phyloP scores from a whole-genome alignment of 53 echinoderm and acorn worm species.

The Paelopatides confundens region DNA sequence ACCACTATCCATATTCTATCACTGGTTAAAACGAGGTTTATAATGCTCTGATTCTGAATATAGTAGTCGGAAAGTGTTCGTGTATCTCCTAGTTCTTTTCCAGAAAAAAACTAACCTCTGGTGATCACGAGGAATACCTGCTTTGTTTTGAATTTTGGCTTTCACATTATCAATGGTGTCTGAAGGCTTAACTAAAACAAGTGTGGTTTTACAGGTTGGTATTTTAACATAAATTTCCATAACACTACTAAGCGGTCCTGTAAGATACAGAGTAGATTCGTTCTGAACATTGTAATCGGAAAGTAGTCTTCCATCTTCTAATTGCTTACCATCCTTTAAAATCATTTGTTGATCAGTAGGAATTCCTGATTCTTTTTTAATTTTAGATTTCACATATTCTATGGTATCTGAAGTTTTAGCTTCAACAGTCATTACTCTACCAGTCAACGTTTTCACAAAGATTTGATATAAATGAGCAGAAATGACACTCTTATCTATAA shows the following conservation, averaged over 20 bases:
- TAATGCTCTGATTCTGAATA: conserved; percentile 53
- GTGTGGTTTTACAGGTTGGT: background rate
- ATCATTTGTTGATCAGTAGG: conserved; percentile 33
- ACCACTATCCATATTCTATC: no score
- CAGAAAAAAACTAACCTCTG: background rate
- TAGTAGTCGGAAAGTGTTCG: background rate
- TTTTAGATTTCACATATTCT: conserved; percentile 88
- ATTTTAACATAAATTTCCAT: background rate
- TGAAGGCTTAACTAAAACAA: background rate
- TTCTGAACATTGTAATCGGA: background rate
- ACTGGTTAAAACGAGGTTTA: no score
- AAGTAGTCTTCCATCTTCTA: conserved; percentile 41
- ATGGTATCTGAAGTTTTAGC: conserved; percentile 92
- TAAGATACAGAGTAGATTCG: background rate
- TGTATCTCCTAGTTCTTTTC: no score
- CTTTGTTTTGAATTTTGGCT: conserved; percentile 36
- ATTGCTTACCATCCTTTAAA: conserved; percentile 2
- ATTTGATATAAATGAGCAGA: conserved; percentile 61
- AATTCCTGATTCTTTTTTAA: conserved; percentile 92
- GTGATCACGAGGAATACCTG: conserved; percentile 1
- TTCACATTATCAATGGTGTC: background rate
- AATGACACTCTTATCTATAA: background rate
- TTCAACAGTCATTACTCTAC: conserved; percentile 83
- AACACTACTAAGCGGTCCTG: background rate
- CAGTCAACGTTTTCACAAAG: conserved; percentile 81